Evolutionary conservation across 2,888 invertebrate genomes (phyloP).

Genomic region (Melanophora roralis): DNA sequence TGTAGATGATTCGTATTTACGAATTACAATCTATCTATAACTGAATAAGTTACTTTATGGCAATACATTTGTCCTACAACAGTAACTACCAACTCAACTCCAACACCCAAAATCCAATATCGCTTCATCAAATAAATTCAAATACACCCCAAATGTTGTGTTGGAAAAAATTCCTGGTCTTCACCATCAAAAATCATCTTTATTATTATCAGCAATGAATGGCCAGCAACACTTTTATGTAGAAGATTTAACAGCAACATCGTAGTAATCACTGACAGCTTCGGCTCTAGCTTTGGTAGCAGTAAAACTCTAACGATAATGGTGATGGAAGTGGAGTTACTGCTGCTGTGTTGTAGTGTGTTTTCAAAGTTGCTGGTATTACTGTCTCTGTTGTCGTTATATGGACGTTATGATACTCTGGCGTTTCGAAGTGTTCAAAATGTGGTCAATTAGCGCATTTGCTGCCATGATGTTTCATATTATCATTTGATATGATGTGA

Average conservation of each 20-base stretch:
- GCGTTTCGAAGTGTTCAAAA: constrained; percentile 64
- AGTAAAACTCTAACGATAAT: constrained; percentile 15
- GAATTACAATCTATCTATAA: constrained; percentile 42
- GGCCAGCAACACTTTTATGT: constrained; percentile 14
- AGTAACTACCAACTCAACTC: constrained; percentile 2
- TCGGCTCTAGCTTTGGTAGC: background rate
- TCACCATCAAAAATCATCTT: constrained; percentile 38
- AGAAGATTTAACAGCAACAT: constrained; percentile 16
- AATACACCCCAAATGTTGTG: background rate
- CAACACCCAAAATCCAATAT: background rate
- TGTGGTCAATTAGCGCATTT: constrained; percentile 75
- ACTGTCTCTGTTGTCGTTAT: background rate
- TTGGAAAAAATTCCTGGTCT: constrained; percentile 34
- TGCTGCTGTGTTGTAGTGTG: background rate
- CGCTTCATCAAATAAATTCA: constrained; percentile 18
- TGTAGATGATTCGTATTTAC: constrained; percentile 39
- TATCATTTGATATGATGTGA: constrained; percentile 44
- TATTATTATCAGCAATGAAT: constrained; percentile 28
- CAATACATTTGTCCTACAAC: constrained; percentile 4
- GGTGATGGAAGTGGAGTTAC: constrained; percentile 13
- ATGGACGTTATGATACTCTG: constrained; percentile 44
- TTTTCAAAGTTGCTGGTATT: background rate
- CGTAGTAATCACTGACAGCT: constrained; percentile 1
- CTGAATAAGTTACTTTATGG: constrained; percentile 42
- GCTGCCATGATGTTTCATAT: constrained; percentile 61